Percentiles rank a stretch among this genome's conserved stretches.
Evolutionary conservation across 2,888 invertebrate genomes (phyloP).

Genomic region (Drosophila limbata): DNA sequence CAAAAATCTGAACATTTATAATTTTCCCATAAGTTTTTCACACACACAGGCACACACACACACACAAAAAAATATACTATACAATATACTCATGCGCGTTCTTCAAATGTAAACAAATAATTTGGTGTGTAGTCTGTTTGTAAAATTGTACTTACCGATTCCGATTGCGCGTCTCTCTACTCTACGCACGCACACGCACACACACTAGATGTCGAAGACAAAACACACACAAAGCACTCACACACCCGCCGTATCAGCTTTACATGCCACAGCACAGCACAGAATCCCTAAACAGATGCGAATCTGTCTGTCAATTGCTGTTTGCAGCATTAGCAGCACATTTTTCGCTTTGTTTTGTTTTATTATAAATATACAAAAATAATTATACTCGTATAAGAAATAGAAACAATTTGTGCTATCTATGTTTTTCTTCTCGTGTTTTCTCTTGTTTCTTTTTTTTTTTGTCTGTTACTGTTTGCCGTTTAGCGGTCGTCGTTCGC

Average conservation of each 20-base stretch:
- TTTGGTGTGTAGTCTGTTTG: conserved; percentile 41
- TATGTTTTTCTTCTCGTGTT: not conserved
- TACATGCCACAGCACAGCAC: conserved; percentile 36
- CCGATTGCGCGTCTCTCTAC: conserved; percentile 58
- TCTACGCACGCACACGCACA: conserved; percentile 20
- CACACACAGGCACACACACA: conserved; percentile 4
- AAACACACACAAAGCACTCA: conserved; percentile 4
- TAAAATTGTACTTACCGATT: conserved; percentile 69
- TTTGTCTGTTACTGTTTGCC: conserved; percentile 1
- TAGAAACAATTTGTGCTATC: conserved; percentile 11
- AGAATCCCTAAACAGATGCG: conserved; percentile 43
- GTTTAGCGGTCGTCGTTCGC: conserved; percentile 3
- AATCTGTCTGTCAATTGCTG: conserved; percentile 13
- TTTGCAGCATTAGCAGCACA: conserved; percentile 10
- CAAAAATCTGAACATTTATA: conserved; percentile 31
- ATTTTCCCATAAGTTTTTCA: conserved; percentile 35
- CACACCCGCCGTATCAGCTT: not conserved
- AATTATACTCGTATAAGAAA: conserved; percentile 9
- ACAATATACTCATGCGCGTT: conserved; percentile 18
- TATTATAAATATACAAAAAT: conserved; percentile 16
- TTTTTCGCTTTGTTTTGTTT: conserved; percentile 16
- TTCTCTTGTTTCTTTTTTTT: not conserved
- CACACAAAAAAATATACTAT: not conserved
- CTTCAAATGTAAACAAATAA: conserved; percentile 72
- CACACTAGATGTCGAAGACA: conserved; percentile 6